Conservation (phyloP, 2,888 invertebrate species). For the Craniophora ligustri region DNA sequence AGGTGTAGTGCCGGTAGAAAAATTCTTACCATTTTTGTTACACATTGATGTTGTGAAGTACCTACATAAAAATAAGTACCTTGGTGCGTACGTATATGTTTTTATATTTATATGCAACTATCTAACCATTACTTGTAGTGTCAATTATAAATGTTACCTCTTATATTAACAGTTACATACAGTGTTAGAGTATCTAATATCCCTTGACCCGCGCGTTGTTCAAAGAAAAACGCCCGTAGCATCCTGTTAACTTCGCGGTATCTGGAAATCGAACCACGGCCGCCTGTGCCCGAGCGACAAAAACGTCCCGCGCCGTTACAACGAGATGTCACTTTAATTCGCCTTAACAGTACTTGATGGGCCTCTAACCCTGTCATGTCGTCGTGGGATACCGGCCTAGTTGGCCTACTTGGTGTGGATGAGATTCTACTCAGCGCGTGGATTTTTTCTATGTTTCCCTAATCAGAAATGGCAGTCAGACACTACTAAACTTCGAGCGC, state of each 20-base stretch:
- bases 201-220: constrained; percentile 35
- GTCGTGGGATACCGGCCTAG: constrained; percentile 53
- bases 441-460: constrained; percentile 14
- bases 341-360: constrained; percentile 78
- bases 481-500: no score
- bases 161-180: constrained; percentile 4
- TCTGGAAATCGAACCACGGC: constrained; percentile 52
- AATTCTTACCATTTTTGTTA: no score
- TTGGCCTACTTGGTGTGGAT: constrained; percentile 31
- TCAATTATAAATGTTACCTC: no score
- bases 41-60: no score
- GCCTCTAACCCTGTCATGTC: constrained; percentile 56
- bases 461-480: no score
- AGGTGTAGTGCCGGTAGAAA: no score
- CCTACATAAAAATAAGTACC: no score
- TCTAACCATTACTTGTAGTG: no score
- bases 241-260: constrained; percentile 61
- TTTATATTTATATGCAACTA: no score
- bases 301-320: constrained; percentile 66
- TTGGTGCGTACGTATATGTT: no score
- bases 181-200: constrained; percentile 34
- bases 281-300: constrained; percentile 51
- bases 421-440: constrained; percentile 4
- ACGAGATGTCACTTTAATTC: constrained; percentile 78
- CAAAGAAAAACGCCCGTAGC: constrained; percentile 44